Conservation (phyloP, 2,113 vertebrate species). For the Rousettus leschenaultii region DNA sequence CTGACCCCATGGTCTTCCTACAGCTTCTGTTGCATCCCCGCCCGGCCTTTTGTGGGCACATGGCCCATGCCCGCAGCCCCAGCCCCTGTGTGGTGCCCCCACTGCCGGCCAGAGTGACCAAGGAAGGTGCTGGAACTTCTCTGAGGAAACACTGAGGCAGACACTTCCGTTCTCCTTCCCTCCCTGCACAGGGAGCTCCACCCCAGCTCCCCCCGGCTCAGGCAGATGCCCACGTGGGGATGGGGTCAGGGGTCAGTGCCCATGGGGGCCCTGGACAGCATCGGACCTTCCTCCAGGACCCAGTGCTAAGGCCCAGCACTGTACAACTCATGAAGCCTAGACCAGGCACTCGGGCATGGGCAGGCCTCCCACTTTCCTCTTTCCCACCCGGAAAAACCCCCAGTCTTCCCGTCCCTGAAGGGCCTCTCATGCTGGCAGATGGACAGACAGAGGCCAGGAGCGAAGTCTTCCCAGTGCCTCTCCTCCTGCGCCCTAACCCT, state of each 20-base stretch:
- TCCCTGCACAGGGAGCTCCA: background rate
- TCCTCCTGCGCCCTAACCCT: background rate
- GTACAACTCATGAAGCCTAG: background rate
- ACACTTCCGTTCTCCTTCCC: no score
- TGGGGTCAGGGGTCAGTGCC: background rate
- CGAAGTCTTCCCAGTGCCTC: background rate
- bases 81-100: background rate
- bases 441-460: background rate
- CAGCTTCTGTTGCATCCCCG: background rate
- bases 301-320: accelerated
- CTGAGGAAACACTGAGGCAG: background rate
- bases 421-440: background rate
- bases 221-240: background rate
- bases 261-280: background rate
- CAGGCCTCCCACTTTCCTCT: constrained; percentile 57
- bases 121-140: background rate
- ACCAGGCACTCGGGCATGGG: background rate
- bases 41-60: no score
- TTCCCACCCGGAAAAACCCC: constrained; percentile 20
- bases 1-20: background rate
- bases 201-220: background rate
- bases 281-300: constrained; percentile 23
- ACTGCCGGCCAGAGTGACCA: background rate
- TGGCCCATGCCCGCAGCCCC: background rate
- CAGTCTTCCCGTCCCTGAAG: background rate